Conservation (phyloP, 2,113 vertebrate species). For the Buteo buteo region DNA sequence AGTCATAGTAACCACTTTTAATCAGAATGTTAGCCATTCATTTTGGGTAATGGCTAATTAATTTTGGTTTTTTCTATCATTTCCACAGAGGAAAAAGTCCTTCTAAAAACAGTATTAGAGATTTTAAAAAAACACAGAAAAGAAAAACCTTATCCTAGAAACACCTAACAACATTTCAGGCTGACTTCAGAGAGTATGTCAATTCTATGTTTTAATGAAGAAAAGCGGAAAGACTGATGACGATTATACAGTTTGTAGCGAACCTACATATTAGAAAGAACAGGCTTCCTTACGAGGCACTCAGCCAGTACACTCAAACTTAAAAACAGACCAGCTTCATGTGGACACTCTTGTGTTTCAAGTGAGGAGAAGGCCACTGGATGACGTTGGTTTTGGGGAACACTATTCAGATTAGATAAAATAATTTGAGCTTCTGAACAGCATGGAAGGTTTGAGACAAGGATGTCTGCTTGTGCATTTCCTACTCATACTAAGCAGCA, state of each 20-base stretch:
- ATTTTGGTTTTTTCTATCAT: background rate
- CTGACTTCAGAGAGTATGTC: background rate
- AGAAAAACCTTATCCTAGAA: background rate
- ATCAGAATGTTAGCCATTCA: background rate
- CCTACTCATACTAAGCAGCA: background rate
- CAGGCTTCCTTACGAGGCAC: background rate
- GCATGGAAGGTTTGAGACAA: background rate
- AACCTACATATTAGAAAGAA: background rate
- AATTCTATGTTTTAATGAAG: background rate
- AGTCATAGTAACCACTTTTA: background rate
- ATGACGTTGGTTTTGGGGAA: background rate
- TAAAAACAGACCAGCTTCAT: background rate
- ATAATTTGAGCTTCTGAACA: background rate
- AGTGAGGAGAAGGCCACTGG: background rate
- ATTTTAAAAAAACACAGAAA: background rate
- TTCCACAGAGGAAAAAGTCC: background rate
- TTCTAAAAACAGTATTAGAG: background rate
- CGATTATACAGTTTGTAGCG: background rate
- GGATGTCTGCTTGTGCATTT: background rate
- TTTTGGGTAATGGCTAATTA: background rate
- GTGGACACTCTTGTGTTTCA: background rate
- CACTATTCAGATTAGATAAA: background rate
- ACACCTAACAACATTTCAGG: background rate
- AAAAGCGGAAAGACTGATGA: background rate
- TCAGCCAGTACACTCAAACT: background rate